These are phyloP conservation scores for Phyllotreta striolata DNA, from an alignment of 2,888 invertebrate genomes.

Conservation along the genomic window DNA sequence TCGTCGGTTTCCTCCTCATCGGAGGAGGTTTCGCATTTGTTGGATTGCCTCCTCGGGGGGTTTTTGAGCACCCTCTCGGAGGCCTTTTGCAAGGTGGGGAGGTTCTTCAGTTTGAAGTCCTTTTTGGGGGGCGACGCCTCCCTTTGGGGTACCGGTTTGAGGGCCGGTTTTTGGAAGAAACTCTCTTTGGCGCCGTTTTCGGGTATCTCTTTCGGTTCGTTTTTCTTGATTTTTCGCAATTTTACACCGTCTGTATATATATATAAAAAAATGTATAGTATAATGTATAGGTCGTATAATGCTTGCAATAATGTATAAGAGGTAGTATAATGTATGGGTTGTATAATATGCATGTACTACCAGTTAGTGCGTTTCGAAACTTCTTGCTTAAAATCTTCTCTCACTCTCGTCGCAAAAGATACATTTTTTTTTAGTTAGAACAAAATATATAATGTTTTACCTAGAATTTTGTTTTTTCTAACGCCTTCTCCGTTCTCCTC, in stretches of 20 bases:
- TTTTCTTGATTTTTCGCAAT: constrained; percentile 51
- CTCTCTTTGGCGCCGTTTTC: constrained; percentile 58
- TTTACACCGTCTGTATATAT: constrained; percentile 51
- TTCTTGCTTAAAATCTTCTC: background rate
- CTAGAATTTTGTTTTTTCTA: constrained; percentile 53
- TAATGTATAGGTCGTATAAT: background rate
- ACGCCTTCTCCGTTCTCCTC: constrained; percentile 54
- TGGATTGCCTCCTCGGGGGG: constrained; percentile 45
- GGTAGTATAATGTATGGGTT: background rate
- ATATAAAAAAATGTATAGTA: background rate
- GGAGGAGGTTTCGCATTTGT: constrained; percentile 37
- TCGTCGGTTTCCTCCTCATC: constrained; percentile 37
- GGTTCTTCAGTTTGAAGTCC: constrained; percentile 49
- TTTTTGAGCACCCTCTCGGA: constrained; percentile 55
- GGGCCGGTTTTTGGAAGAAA: constrained; percentile 56
- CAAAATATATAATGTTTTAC: constrained; percentile 42
- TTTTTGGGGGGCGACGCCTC: constrained; percentile 58
- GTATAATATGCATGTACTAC: constrained; percentile 6
- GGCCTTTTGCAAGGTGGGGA: constrained; percentile 55
- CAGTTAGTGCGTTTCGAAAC: constrained; percentile 1
- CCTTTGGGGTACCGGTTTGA: constrained; percentile 57
- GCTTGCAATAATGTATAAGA: background rate
- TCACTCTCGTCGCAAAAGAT: background rate
- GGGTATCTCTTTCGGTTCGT: constrained; percentile 51
- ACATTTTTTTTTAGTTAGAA: background rate